Conservation (phyloP, 2,797 vertebrate species). For the Myioborus melanocephalus region DNA sequence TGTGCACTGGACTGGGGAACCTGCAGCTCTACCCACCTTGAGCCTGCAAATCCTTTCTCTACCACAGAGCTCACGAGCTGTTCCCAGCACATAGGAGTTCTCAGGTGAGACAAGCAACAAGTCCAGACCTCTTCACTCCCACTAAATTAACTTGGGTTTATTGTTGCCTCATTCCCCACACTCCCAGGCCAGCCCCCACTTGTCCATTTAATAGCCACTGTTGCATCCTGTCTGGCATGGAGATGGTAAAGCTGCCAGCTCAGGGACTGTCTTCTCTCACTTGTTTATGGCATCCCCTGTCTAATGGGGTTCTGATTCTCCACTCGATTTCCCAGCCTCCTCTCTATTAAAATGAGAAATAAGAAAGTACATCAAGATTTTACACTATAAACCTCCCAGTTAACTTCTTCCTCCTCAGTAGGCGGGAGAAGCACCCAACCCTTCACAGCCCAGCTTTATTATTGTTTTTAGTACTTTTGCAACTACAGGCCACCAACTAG, state of each 20-base stretch:
- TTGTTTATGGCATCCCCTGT: not conserved
- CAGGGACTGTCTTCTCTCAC: not conserved
- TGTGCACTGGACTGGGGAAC: not conserved
- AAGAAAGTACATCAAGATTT: not conserved
- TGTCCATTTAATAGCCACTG: conserved; percentile 44
- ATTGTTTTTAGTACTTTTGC: conserved; percentile 1
- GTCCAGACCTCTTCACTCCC: conserved; percentile 36
- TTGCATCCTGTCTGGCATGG: not conserved
- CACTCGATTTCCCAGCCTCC: not conserved
- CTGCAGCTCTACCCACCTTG: not conserved
- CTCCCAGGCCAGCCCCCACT: conserved; percentile 45
- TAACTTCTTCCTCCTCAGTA: not conserved
- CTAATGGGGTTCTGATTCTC: not conserved
- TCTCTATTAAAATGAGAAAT: not conserved
- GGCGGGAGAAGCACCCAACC: not conserved
- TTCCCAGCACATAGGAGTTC: conserved; percentile 4
- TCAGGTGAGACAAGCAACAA: conserved; percentile 41
- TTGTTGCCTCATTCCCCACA: conserved; percentile 49
- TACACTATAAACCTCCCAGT: not conserved
- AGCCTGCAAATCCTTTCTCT: not conserved
- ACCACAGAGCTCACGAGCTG: not conserved
- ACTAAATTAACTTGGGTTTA: conserved; percentile 44
- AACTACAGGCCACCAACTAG: not conserved
- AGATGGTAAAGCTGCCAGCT: not conserved
- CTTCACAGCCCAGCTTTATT: not conserved